Percentiles rank a stretch among this genome's conserved stretches.
Conservation (phyloP, 2,797 vertebrate genomes). For the Tachyglossus aculeatus region DNA sequence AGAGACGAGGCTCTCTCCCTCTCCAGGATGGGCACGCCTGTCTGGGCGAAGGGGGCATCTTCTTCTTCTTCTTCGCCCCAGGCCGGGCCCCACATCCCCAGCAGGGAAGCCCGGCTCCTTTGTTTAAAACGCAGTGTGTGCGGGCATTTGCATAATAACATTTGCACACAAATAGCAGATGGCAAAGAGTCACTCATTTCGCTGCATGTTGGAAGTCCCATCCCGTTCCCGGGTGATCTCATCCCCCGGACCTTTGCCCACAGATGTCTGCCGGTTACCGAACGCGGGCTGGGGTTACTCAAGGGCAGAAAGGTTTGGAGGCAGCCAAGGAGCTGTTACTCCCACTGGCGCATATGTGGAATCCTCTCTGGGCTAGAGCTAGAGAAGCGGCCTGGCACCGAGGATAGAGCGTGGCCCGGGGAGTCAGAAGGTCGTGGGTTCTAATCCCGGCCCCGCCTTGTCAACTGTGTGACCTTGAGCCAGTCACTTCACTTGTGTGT, state of each 20-base stretch:
- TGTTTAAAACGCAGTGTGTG: conserved; percentile 74
- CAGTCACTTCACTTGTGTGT: too few species aligned
- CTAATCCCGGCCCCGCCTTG: too few species aligned
- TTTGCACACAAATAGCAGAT: conserved; percentile 80
- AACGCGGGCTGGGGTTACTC: conserved; percentile 65
- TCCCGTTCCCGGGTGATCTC: conserved; percentile 65
- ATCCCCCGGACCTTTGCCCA: conserved; percentile 70
- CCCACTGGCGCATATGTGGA: conserved; percentile 56
- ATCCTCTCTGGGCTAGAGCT: too few species aligned
- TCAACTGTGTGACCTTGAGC: too few species aligned
- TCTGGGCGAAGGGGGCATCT: too few species aligned
- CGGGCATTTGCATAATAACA: conserved; percentile 80
- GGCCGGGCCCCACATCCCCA: conserved; percentile 66
- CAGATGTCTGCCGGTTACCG: conserved; percentile 70
- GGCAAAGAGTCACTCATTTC: conserved; percentile 75
- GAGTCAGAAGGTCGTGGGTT: too few species aligned
- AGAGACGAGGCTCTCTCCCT: conserved; percentile 59
- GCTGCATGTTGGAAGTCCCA: conserved; percentile 77
- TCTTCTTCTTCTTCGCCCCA: too few species aligned
- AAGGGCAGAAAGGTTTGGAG: conserved; percentile 60
- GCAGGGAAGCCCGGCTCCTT: conserved; percentile 72
- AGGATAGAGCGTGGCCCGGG: too few species aligned
- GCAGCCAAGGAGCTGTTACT: conserved; percentile 57
- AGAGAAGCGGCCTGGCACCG: too few species aligned
- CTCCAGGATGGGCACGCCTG: conserved; percentile 65